These are phyloP conservation scores for Hippopotamyrus pictus DNA, from an alignment of 2,797 vertebrate genomes.

Conservation along the genomic window DNA sequence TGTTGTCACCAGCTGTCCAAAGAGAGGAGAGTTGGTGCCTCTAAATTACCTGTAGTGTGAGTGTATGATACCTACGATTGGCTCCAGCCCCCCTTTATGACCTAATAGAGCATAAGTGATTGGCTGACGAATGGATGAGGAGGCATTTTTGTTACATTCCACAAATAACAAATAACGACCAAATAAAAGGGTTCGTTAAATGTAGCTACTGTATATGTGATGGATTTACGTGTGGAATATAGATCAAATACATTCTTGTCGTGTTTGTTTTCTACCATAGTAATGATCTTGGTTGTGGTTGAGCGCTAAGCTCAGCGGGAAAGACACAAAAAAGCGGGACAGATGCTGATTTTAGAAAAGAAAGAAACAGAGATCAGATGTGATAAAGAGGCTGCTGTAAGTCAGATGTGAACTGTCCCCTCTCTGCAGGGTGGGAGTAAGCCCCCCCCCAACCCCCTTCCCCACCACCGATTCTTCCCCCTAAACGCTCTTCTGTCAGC, in stretches of 20 bases:
- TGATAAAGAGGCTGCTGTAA: neutral
- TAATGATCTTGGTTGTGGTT: neutral
- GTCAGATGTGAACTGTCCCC: neutral
- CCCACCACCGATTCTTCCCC: neutral
- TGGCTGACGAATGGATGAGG: neutral
- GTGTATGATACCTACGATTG: neutral
- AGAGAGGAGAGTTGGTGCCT: neutral
- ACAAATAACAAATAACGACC: neutral
- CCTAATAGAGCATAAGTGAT: neutral
- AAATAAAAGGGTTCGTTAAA: neutral
- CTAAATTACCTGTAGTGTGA: neutral
- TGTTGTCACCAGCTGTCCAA: neutral
- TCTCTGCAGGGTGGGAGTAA: neutral
- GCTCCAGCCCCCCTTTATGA: neutral
- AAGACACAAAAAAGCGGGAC: neutral
- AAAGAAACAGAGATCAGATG: neutral
- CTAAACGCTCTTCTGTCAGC: neutral
- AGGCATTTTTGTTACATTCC: neutral
- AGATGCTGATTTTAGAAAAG: neutral
- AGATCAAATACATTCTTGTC: neutral
- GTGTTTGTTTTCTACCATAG: neutral
- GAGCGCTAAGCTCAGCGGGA: neutral
- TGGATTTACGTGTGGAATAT: neutral
- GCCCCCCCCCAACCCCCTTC: neutral
- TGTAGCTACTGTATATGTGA: neutral